Evolutionary conservation across 2,888 invertebrate genomes (phyloP), one percentile per base, ranked within the genome.

Genomic region (Ornithoptera priamus): DNA sequence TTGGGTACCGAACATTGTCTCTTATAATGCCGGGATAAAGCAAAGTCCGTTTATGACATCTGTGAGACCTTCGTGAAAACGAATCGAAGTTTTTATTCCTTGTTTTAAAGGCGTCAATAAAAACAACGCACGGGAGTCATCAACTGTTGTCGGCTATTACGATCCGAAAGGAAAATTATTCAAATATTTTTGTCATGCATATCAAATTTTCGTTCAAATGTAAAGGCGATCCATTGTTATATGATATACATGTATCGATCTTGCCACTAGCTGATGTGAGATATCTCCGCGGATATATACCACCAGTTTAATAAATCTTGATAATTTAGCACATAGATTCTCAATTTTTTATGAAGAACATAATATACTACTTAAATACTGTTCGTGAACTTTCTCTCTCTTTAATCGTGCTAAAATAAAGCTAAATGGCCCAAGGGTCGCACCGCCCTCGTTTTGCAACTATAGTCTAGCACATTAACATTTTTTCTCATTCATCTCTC

Each of bases 41-140:
- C 85, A 86, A 89, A 90, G 84, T 84, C 83, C 79, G 82, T 88
- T 89, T 88, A 89, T 83, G 85, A 81, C 80, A 82, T 83, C 86
- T 86, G 85, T 85, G 87, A 86, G 85, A 84, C 86, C 83, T 82
- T 81, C 80, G 79, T 82, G 79, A 78, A 84, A 86, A 85, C 84
- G 81, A 84, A 87, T 85, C 82, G 81, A 86, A 86, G 84, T 86
- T 89, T 89, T 90, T 89, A 89, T 85, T 80, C 80, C 80, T 76
- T 76, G 82, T 85, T 87, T 84, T 81, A 83, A 82, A 81, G 78
- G 79, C 75, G 72, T 22, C 68, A 59, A 73, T 78, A 76, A 78
- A 77, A 75, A 71, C 56, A 62, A 67, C 66, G 64, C 69, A 60
- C 65, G 69, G 67, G 70, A 64, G 24, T 62, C 67, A 56, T 71